A percentile compares a stretch with the other conserved stretches of the same genome.
Conservation (phyloP, 53 echinoderm and acorn worm genomes). For the Echinarachnius parma region DNA sequence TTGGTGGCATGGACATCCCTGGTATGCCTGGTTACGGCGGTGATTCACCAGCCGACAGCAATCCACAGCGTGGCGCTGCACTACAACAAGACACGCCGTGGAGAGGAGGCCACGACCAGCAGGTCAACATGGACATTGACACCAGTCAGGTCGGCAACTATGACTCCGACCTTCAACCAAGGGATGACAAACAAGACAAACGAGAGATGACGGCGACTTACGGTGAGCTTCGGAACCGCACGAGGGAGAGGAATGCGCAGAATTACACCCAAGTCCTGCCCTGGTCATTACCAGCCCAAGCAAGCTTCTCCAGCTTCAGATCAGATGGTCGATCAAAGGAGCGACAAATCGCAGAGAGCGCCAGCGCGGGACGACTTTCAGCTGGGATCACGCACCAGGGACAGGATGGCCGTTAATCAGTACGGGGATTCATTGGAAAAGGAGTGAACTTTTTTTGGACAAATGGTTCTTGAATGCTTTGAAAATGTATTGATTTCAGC, state of each 20-base stretch:
- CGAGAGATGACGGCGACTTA: slow-evolving; percentile 82
- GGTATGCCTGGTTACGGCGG: no score
- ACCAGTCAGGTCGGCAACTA: slow-evolving; percentile 64
- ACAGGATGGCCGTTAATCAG: slow-evolving; percentile 24
- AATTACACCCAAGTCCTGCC: slow-evolving; percentile 64
- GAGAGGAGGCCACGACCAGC: slow-evolving; percentile 50
- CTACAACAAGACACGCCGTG: slow-evolving; percentile 16
- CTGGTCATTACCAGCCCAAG: slow-evolving; percentile 53
- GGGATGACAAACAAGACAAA: slow-evolving; percentile 36
- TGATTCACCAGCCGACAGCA: slow-evolving; percentile 2
- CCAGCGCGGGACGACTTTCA: slow-evolving; percentile 15
- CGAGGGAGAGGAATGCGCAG: slow-evolving; percentile 52
- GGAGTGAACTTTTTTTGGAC: slow-evolving; percentile 9
- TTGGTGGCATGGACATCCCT: slow-evolving; percentile 28
- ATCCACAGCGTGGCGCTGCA: neutral
- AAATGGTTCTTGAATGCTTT: no score
- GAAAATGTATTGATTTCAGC: no score
- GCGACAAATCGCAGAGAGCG: neutral
- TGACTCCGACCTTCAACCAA: slow-evolving; percentile 36
- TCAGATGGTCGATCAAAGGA: slow-evolving; percentile 8
- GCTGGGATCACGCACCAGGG: slow-evolving; percentile 29
- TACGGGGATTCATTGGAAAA: slow-evolving; percentile 38
- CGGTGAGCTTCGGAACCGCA: slow-evolving; percentile 69
- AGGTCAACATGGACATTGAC: slow-evolving; percentile 73
- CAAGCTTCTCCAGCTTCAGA: slow-evolving; percentile 17